Percentiles rank a stretch among this genome's conserved stretches.
Evolutionary conservation across 2,888 invertebrate genomes (phyloP).

Genomic region (Nudaria mundana): DNA sequence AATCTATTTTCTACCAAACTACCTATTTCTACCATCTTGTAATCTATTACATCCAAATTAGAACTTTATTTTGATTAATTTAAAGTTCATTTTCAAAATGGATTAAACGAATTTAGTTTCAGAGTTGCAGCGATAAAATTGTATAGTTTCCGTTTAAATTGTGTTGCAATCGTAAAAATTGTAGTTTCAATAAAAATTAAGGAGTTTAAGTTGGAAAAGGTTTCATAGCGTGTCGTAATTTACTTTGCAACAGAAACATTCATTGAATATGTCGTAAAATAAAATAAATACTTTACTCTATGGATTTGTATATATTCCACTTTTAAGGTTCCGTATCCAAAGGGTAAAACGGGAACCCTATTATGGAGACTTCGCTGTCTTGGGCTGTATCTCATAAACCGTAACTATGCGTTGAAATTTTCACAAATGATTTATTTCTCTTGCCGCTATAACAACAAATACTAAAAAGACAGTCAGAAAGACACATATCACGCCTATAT

Average conservation of each 20-base stretch:
- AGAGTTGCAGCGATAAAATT: neutral
- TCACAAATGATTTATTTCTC: no score
- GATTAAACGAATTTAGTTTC: neutral
- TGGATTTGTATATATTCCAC: no score
- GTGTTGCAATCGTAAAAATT: constrained; percentile 33
- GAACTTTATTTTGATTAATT: fast-evolving
- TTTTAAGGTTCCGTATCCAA: no score
- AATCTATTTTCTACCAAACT: constrained; percentile 21
- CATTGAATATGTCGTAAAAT: neutral
- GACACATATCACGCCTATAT: no score
- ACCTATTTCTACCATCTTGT: constrained; percentile 4
- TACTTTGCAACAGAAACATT: constrained; percentile 13
- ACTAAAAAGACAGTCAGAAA: no score
- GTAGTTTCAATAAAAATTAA: constrained; percentile 32
- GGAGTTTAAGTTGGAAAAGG: constrained; percentile 17
- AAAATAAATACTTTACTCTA: no score
- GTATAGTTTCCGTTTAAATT: constrained; percentile 16
- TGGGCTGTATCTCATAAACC: no score
- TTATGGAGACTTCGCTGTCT: no score
- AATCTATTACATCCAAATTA: neutral
- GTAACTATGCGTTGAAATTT: no score
- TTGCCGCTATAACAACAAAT: no score
- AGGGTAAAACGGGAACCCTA: no score
- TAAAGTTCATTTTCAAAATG: constrained; percentile 7
- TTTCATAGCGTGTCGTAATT: constrained; percentile 25